Base-by-base conservation (phyloP, 53 echinoderm and acorn worm species). In the Patiria pectinifera region DNA sequence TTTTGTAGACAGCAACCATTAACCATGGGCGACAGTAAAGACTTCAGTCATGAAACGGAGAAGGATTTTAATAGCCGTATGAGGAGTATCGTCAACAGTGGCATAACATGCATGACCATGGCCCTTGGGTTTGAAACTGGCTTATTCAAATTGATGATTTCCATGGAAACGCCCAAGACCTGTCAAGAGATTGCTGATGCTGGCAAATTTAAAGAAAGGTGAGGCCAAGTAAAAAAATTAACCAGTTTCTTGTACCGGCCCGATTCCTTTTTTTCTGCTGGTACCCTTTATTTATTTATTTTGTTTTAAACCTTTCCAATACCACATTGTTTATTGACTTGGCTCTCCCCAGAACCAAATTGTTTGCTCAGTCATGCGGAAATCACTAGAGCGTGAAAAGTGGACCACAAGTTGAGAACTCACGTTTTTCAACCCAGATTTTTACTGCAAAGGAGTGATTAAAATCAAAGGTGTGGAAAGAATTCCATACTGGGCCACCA, bases 161-260 rank as follows among this genome's bases (percentile, higher is more conserved):
- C 82, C 49, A 87, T 93, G 91, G 91, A 93, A 74, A 92, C 86
- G 45, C 96, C 98, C 5, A 91, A 91, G 87, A 95, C 98, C 24
- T 94, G 94, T 78, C 90, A 93, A 76, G 95, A 98, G 91, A 95
- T 98, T 70, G 98, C 98, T 70, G 95, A 98, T 77, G 66, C 85
- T 44, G 95, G 94, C 6, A 93, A 95, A 24, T 45, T 98, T n/a
- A 98, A 98, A 83, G 98, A 98, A 88, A 94, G 98, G 98, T 95
- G 75, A 84, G 23, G 77, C 12, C 18, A 76, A 76, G 25, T 76
- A 23, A 11, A 11, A 11, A 76, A 53, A 53, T 35, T 0, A 53
- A 53, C 53, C 53, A 53, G 53, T 53, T 53, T 53, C 5, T 6
- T 2, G 53, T 53, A 53, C 53, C 8, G 53, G 8, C 53, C 53